These are phyloP conservation scores for Festucalex cinctus DNA, from an alignment of 2,113 vertebrate genomes.

Conservation along the genomic window DNA sequence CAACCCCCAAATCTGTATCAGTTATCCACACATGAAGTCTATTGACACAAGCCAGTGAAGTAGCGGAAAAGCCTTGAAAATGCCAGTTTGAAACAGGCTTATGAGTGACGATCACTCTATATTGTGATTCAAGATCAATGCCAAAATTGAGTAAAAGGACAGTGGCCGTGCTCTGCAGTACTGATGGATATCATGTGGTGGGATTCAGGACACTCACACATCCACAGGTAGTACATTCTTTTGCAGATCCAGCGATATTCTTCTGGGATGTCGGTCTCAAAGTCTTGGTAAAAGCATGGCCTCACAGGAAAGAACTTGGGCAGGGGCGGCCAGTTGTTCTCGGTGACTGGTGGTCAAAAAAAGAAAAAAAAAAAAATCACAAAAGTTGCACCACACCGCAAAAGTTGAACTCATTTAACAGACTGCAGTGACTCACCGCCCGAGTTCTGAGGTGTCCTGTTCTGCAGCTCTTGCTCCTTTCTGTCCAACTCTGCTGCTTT, in stretches of 20 bases:
- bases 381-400: not conserved
- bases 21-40: no score
- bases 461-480: conserved; percentile 87
- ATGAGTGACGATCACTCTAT: no score
- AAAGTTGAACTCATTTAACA: not conserved
- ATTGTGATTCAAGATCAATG: no score
- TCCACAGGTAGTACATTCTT: conserved; percentile 98
- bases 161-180: no score
- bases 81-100: no score
- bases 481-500: conserved; percentile 92
- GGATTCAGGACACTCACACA: conserved; percentile 75
- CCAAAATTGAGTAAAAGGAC: no score
- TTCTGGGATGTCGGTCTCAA: conserved; percentile 90
- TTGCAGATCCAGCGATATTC: conserved; percentile 89
- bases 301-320: conserved; percentile 84
- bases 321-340: conserved; percentile 96
- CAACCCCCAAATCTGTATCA: no score
- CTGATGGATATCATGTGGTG: not conserved
- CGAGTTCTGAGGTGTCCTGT: conserved; percentile 26
- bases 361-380: no score
- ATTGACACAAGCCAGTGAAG: no score
- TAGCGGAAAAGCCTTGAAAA: no score
- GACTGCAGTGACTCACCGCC: conserved; percentile 22
- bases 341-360: conserved; percentile 71
- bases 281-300: conserved; percentile 96